Percentiles rank a stretch among this genome's conserved stretches.
Conservation (phyloP, 2,113 vertebrate species). For the Terrapene triunguis region DNA sequence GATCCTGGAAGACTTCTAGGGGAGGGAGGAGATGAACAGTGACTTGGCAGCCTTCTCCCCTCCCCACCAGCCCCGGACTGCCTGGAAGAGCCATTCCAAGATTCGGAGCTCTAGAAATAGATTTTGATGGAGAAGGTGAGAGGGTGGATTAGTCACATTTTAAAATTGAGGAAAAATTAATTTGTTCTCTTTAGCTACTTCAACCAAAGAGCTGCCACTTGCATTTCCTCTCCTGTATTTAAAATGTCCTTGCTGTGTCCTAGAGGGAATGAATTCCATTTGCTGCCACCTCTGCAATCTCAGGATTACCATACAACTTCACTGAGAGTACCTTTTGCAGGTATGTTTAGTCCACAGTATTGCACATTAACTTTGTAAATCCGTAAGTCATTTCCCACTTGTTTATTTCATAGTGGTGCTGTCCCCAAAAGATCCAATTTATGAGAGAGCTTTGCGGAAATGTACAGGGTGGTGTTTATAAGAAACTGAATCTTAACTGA, state of each 20-base stretch:
- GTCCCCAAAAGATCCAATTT: not conserved
- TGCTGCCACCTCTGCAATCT: not conserved
- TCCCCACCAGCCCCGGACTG: not conserved
- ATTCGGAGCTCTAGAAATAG: not conserved
- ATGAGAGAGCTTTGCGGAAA: not conserved
- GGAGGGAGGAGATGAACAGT: not conserved
- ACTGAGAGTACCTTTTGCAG: not conserved
- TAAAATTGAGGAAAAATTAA: not conserved
- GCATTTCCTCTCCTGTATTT: not conserved
- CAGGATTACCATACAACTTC: not conserved
- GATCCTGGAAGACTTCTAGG: not conserved
- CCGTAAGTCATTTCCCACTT: not conserved
- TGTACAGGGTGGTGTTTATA: not conserved
- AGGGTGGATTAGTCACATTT: not conserved
- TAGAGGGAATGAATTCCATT: not conserved
- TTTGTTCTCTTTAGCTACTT: not conserved
- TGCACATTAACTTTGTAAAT: not conserved
- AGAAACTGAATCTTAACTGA: not conserved
- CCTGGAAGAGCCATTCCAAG: not conserved
- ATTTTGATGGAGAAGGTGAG: not conserved
- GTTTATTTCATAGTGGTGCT: not conserved
- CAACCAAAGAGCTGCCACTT: not conserved
- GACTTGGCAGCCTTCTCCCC: not conserved
- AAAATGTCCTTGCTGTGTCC: not conserved
- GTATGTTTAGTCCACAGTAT: not conserved